Evolutionary conservation across 2,888 invertebrate species (phyloP).

Genomic region (Esperia sulphurella): DNA sequence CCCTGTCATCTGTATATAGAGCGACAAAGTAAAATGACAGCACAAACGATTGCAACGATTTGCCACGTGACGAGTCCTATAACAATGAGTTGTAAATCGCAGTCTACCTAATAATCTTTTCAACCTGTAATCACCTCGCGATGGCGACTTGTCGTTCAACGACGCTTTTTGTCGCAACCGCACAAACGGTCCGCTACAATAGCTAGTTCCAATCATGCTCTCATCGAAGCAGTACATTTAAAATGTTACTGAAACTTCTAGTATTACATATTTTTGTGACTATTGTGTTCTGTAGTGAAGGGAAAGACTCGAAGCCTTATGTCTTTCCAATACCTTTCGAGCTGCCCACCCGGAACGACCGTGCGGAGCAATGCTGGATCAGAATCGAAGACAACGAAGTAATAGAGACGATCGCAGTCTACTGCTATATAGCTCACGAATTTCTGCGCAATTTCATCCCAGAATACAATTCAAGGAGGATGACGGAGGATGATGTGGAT

Average conservation of each 20-base stretch:
- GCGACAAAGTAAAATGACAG: constrained; percentile 9
- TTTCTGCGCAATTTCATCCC: constrained; percentile 55
- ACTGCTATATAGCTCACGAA: constrained; percentile 51
- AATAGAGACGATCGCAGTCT: constrained; percentile 53
- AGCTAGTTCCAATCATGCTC: constrained; percentile 66
- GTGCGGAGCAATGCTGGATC: constrained; percentile 65
- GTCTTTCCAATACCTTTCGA: constrained; percentile 59
- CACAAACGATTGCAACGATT: constrained; percentile 27
- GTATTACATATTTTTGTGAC: constrained; percentile 31
- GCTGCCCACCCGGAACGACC: constrained; percentile 62
- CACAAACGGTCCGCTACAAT: constrained; percentile 41
- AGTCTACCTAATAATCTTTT: constrained; percentile 58
- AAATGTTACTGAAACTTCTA: constrained; percentile 57
- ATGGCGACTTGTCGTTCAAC: constrained; percentile 50
- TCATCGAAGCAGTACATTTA: constrained; percentile 55
- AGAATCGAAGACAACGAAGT: constrained; percentile 61
- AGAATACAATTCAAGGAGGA: constrained; percentile 62
- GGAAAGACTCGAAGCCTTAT: constrained; percentile 35
- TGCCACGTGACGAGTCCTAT: constrained; percentile 16
- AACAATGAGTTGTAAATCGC: constrained; percentile 58
- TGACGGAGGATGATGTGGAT: constrained; percentile 58
- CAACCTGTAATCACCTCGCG: constrained; percentile 56
- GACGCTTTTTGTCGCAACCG: constrained; percentile 47
- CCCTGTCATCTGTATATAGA: not conserved
- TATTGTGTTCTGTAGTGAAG: constrained; percentile 28